phyloP scores from a whole-genome alignment of 2,113 vertebrate species.

The Ciconia stormi region DNA sequence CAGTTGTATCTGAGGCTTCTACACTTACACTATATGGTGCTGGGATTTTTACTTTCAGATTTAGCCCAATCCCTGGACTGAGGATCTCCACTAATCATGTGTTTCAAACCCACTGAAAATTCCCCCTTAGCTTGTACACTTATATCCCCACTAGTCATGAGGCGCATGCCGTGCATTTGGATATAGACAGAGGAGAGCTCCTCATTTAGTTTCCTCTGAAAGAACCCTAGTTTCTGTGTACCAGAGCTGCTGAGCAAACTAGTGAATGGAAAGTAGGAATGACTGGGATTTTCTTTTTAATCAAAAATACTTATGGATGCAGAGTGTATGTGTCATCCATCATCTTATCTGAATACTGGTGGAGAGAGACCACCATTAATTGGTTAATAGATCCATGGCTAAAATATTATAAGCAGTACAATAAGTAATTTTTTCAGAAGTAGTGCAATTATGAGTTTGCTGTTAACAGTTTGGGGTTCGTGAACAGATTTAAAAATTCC shows the following conservation, averaged over 20 bases:
- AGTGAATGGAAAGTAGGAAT: not conserved
- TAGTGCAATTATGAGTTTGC: not conserved
- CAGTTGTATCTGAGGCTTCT: not conserved
- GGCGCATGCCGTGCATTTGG: accelerated
- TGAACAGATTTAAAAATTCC: not conserved
- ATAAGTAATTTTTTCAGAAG: not conserved
- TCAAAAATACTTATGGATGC: not conserved
- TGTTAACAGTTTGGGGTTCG: not conserved
- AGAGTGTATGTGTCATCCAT: not conserved
- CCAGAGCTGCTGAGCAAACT: not conserved
- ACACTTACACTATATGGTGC: no score
- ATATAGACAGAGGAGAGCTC: not conserved
- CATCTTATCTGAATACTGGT: not conserved
- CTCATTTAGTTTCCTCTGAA: not conserved
- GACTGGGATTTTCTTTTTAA: not conserved
- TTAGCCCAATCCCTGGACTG: not conserved
- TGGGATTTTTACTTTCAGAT: not conserved
- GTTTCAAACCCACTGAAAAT: not conserved
- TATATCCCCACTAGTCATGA: not conserved
- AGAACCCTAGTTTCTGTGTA: not conserved
- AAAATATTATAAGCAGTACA: not conserved
- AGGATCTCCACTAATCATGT: not conserved
- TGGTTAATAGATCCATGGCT: not conserved
- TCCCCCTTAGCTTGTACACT: no score
- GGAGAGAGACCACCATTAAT: not conserved